Evolutionary conservation across 2,888 invertebrate genomes (phyloP), one percentile per base, ranked within the genome.

Genomic region (Cordylochernes scorpioides): DNA sequence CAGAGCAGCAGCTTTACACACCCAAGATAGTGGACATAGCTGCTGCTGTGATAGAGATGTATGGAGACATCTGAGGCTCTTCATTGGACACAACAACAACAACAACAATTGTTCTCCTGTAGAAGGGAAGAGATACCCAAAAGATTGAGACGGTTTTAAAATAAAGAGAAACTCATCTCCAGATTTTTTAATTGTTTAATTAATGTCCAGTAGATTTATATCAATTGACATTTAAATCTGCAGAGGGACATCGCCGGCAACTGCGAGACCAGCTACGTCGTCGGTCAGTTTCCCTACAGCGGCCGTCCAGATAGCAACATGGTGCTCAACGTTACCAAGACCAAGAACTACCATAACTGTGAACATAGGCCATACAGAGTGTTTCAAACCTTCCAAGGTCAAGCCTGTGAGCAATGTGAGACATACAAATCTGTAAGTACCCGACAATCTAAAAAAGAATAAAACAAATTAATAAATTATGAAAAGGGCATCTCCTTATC

Each of bases 331-430:
- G 37, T 44, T n/a, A 44, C 43, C 29, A 44, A 44, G 26, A 37
- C 39, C 17, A 28, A 39, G 24, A 42, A 43, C 32, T 44, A 39
- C 33, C 32, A 39, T 28, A 38, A 42, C 16, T 50, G 50, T 39
- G 27, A 41, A n/a, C 34, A 44, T 4, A 39, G 36, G 18, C 45
- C 46, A 2, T 30, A 31, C 25, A 27, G 32, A 9, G 32, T 31
- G 5, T 38, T 32, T 15, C 29, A 27, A 2, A 19, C 24, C 5
- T 32, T 37, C 30, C 24, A 37, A n/a, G 37, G 37, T 19, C 30
- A 30, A 12, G 28, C 32, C 15, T 37, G 34, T 15, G 32, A 19
- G 9, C 7, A 28, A 5, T 28, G 30, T 12, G 28, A 32, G 5
- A 27, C 26, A 6, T 30, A 37, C 16, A 30, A 29, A 30, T 12